phyloP scores from a whole-genome alignment of 2,888 invertebrate species.

The Hedya salicella region DNA sequence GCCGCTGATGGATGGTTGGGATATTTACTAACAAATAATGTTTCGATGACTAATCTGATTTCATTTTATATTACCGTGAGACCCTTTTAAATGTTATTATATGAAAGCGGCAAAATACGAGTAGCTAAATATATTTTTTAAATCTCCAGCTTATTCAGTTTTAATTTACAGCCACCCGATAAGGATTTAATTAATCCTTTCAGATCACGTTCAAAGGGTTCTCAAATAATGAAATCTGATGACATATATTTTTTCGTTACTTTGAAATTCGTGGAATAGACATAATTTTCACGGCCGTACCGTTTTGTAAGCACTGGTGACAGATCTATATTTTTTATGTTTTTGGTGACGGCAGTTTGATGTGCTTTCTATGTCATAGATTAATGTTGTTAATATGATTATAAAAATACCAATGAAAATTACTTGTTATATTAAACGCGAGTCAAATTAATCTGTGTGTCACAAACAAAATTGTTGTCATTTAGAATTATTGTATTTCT shows the following conservation, averaged over 20 bases:
- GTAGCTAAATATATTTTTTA: slow-evolving; percentile 13
- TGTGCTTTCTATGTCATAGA: too few species aligned
- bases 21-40: too few species aligned
- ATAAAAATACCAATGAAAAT: too few species aligned
- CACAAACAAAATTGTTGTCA: too few species aligned
- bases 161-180: slow-evolving; percentile 37
- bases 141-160: slow-evolving; percentile 35
- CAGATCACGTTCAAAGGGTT: slow-evolving; percentile 27
- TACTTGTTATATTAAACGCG: too few species aligned
- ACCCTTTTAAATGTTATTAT: neutral
- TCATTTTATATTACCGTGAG: neutral
- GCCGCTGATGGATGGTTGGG: too few species aligned
- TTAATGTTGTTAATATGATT: too few species aligned
- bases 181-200: slow-evolving; percentile 39
- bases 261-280: neutral
- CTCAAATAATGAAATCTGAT: slow-evolving; percentile 22
- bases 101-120: slow-evolving; percentile 11
- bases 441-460: too few species aligned
- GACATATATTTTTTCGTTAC: slow-evolving; percentile 14
- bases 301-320: too few species aligned
- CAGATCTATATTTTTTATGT: too few species aligned
- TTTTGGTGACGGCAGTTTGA: too few species aligned
- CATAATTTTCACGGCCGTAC: neutral
- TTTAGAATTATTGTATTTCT: too few species aligned
- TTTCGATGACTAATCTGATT: neutral